Base-by-base conservation (phyloP, 1,140 invertebrate genomes). In the Bilobella aurantiaca region DNA sequence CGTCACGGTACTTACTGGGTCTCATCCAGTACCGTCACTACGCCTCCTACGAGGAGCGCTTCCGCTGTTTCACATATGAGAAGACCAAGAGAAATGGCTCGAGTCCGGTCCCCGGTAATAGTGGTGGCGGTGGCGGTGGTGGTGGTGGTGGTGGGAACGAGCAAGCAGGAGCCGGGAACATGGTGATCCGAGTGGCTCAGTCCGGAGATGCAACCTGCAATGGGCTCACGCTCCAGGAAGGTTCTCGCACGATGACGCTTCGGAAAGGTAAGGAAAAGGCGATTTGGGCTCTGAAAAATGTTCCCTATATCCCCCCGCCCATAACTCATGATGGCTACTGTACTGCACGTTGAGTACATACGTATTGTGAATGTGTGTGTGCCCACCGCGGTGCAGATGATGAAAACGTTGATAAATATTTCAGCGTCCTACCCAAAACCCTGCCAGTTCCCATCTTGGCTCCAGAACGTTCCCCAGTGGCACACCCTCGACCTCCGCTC, bases 191-290 rank as follows among this genome's bases (percentile, higher is more conserved):
- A 71, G 81, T 91, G 25, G 88, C 88, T 12, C 87, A 90, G 72
- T 89, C 87, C 8, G 88, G 86, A 0, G 88, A 91, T 72, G 88
- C 89, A 1, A 88, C 87, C 8, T 91, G 89, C 74, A 88, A 84
- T 62, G 89, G 88, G 1, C 78, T 91, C 1, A 64, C 49, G 37
- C n/a, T 57, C 8, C 31, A 46, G n/a, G 16, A 83, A 82, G 60
- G 78, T 83, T 31, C 84, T 81, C 3, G 86, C 86, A 69, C 25
- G 49, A 81, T 86, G 76, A 82, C 80, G 68, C 78, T 87, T 63
- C 81, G 75, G 29, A 84, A 81, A 77, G 81, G 85, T 85, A 76
- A 80, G 69, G 32, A 34, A 28, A 42, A n/a, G 37, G 8, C 8
- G 8, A 42, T 42, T 42, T 42, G 8, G n/a, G n/a, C 8, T 42